phyloP scores from a whole-genome alignment of 2,888 invertebrate species.

The Parnassius mnemosyne region DNA sequence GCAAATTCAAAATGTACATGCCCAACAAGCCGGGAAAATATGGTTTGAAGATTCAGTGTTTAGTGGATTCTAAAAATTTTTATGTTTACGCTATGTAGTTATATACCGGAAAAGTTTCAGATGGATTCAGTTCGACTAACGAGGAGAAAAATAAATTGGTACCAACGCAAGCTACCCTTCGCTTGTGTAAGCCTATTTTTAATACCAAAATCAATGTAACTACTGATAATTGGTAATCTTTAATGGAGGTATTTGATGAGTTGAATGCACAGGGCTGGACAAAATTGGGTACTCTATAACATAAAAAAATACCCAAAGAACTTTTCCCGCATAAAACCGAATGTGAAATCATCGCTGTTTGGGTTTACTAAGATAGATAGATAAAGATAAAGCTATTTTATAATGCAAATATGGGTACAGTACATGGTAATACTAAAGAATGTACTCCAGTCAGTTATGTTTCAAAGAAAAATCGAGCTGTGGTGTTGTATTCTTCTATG shows the following conservation, averaged over 20 bases:
- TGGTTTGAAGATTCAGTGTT: background rate
- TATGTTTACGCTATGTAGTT: background rate
- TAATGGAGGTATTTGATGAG: too few relatives aligned
- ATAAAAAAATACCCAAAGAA: background rate
- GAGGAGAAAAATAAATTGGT: background rate
- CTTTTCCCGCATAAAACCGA: background rate
- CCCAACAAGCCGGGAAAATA: background rate
- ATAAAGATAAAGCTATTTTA: too few relatives aligned
- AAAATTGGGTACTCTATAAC: too few relatives aligned
- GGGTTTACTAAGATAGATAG: too few relatives aligned
- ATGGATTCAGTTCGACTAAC: background rate
- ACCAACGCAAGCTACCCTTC: background rate
- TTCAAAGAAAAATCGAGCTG: background rate
- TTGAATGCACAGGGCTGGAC: too few relatives aligned
- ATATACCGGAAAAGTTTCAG: background rate
- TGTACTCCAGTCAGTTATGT: background rate
- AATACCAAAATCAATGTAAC: too few relatives aligned
- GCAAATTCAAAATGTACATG: background rate
- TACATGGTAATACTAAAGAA: too few relatives aligned
- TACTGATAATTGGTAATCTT: too few relatives aligned
- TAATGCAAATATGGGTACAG: too few relatives aligned
- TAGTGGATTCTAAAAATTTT: background rate
- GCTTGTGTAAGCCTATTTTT: background rate
- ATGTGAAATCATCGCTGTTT: background rate
- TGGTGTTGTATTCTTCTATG: conserved; percentile 7